Percentiles rank a stretch among this genome's conserved stretches.
phyloP scores from a whole-genome alignment of 2,888 invertebrate genomes.

The Acanthosepion lycidas region DNA sequence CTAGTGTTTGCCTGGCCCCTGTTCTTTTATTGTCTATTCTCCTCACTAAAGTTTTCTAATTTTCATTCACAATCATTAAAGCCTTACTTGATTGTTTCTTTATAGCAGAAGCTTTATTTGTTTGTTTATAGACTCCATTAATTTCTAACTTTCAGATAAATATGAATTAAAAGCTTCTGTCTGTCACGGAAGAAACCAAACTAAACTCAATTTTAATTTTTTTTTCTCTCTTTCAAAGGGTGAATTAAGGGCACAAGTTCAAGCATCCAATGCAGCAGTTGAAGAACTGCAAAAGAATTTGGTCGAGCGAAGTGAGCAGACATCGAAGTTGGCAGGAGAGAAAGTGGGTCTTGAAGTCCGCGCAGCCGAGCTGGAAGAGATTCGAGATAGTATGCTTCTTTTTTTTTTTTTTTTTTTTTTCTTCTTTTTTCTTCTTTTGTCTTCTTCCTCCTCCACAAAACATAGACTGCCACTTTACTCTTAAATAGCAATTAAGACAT shows the following conservation, averaged over 20 bases:
- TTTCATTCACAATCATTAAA: too few species aligned
- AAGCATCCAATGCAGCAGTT: slow-evolving; percentile 48
- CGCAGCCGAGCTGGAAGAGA: slow-evolving; percentile 57
- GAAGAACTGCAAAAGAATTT: slow-evolving; percentile 47
- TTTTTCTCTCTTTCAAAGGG: slow-evolving; percentile 47
- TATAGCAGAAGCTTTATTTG: too few species aligned
- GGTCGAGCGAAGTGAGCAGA: slow-evolving; percentile 47
- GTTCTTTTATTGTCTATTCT: too few species aligned
- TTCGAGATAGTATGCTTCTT: slow-evolving; percentile 55
- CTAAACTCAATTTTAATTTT: not conserved
- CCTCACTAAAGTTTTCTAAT: too few species aligned
- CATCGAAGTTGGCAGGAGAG: slow-evolving; percentile 54
- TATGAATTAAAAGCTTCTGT: not conserved
- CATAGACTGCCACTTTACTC: too few species aligned
- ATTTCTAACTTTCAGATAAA: too few species aligned
- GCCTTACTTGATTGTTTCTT: too few species aligned
- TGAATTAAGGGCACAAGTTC: slow-evolving; percentile 49
- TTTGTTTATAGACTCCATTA: too few species aligned
- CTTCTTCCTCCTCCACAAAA: too few species aligned
- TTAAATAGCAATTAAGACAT: too few species aligned
- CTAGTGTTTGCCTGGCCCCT: too few species aligned
- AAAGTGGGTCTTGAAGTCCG: slow-evolving; percentile 56
- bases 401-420: too few species aligned
- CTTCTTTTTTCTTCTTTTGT: not conserved
- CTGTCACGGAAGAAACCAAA: not conserved